Evolutionary conservation across 1,140 invertebrate species (phyloP).

Genomic region (Metaphire vulgaris): DNA sequence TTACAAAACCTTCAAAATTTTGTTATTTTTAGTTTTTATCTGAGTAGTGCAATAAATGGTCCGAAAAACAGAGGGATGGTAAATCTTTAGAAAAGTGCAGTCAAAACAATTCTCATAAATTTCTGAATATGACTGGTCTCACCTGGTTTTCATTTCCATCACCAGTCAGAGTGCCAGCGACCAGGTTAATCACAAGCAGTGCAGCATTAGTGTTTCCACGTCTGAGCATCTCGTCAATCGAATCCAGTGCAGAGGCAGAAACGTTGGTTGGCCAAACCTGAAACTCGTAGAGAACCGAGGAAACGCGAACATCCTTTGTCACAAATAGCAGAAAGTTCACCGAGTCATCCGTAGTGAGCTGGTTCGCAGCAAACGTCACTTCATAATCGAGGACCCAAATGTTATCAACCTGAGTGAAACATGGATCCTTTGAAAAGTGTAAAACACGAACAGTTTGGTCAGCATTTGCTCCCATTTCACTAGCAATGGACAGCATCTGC

Average conservation of each 20-base stretch:
- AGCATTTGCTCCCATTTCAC: conserved; percentile 10
- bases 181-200: conserved; percentile 10
- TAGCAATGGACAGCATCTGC: conserved; percentile 14
- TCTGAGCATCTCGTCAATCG: conserved; percentile 19
- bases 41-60: too few relatives aligned
- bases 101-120: too few relatives aligned
- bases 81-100: too few relatives aligned
- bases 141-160: not conserved
- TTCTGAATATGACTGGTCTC: too few relatives aligned
- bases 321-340: conserved; percentile 39
- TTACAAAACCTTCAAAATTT: too few relatives aligned
- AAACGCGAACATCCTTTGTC: conserved; percentile 35
- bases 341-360: conserved; percentile 6
- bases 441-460: conserved; percentile 34
- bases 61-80: too few relatives aligned
- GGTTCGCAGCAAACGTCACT: conserved; percentile 5
- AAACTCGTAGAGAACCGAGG: conserved; percentile 19
- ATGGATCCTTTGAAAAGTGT: conserved; percentile 38
- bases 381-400: conserved; percentile 8
- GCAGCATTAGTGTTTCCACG: conserved; percentile 20
- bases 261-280: conserved; percentile 35
- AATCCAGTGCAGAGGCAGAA: conserved; percentile 34
- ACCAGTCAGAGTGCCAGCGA: conserved; percentile 3
- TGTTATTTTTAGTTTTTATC: too few relatives aligned
- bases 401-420: conserved; percentile 31